Percentiles rank a stretch among this genome's conserved stretches.
phyloP scores from a whole-genome alignment of 2,888 invertebrate genomes.

The Sinopyrophorus schimmeli region DNA sequence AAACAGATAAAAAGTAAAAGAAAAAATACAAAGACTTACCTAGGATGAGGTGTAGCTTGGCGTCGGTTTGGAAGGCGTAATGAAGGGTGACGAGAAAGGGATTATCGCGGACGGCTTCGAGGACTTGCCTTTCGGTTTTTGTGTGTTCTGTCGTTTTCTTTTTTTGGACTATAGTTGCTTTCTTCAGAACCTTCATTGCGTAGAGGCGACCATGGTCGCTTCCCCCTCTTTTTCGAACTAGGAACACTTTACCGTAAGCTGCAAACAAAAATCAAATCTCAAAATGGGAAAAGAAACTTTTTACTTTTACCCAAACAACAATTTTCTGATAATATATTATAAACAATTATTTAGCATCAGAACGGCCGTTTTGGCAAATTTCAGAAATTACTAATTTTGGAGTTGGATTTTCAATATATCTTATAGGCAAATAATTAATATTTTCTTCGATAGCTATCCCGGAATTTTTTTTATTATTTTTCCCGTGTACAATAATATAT shows the following conservation, averaged over 20 bases:
- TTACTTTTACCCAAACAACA: too few relatives aligned
- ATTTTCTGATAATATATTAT: too few relatives aligned
- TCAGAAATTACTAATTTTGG: too few relatives aligned
- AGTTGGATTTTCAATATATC: too few relatives aligned
- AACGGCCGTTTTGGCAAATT: too few relatives aligned
- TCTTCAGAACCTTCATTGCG: slow-evolving; percentile 98
- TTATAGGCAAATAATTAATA: too few relatives aligned
- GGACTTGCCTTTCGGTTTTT: slow-evolving; percentile 93
- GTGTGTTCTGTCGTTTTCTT: slow-evolving; percentile 97
- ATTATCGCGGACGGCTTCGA: slow-evolving; percentile 91
- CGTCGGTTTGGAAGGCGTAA: slow-evolving; percentile 98
- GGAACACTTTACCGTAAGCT: slow-evolving; percentile 96
- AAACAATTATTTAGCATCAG: too few relatives aligned
- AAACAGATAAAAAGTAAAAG: too few relatives aligned
- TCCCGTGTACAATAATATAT: too few relatives aligned
- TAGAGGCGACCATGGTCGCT: slow-evolving; percentile 87
- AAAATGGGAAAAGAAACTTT: too few relatives aligned
- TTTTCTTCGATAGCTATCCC: too few relatives aligned
- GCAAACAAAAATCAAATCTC: slow-evolving; percentile 54
- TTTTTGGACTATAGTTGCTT: slow-evolving; percentile 92
- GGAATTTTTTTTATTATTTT: too few relatives aligned
- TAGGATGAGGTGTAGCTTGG: slow-evolving; percentile 93
- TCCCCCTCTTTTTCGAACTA: slow-evolving; percentile 89
- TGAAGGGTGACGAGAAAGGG: slow-evolving; percentile 96
- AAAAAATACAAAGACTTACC: slow-evolving; percentile 68